Evolutionary conservation across 2,888 invertebrate genomes (phyloP).

Genomic region (Drosophila siamana): DNA sequence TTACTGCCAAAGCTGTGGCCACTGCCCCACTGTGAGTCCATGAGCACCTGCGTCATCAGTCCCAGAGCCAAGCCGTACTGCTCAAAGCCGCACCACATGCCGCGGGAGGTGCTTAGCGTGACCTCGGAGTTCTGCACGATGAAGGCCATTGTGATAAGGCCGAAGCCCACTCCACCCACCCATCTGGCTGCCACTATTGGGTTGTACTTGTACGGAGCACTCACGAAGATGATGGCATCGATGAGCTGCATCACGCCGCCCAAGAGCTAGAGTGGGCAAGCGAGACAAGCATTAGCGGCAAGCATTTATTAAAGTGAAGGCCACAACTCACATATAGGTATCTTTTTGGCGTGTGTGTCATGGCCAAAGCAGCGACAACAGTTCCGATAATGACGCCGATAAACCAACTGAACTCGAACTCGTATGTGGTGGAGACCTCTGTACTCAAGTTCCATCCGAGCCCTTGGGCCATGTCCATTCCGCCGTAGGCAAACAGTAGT

Average conservation of each 20-base stretch:
- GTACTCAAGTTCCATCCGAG: conserved; percentile 67
- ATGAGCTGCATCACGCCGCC: conserved; percentile 64
- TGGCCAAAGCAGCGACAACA: conserved; percentile 56
- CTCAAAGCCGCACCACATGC: conserved; percentile 72
- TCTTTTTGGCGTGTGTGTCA: conserved; percentile 57
- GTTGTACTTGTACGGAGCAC: conserved; percentile 56
- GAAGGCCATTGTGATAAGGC: conserved; percentile 70
- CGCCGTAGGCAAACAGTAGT: conserved; percentile 67
- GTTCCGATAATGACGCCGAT: conserved; percentile 77
- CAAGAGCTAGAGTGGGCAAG: conserved; percentile 29
- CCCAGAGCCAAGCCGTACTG: conserved; percentile 70
- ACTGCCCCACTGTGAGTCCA: conserved; percentile 58
- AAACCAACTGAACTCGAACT: conserved; percentile 77
- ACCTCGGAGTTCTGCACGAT: conserved; percentile 79
- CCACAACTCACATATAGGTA: conserved; percentile 53
- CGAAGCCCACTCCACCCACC: conserved; percentile 77
- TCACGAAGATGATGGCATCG: conserved; percentile 73
- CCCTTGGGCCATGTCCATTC: conserved; percentile 77
- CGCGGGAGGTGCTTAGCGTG: conserved; percentile 55
- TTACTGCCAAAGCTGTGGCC: conserved; percentile 43
- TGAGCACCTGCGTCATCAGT: conserved; percentile 71
- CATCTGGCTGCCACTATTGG: conserved; percentile 75
- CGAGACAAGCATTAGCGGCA: background rate
- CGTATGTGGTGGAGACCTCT: conserved; percentile 26
- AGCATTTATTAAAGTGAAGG: background rate